Evolutionary conservation across 2,113 vertebrate species (phyloP).

Genomic region (Boulengeromyrus knoepffleri): DNA sequence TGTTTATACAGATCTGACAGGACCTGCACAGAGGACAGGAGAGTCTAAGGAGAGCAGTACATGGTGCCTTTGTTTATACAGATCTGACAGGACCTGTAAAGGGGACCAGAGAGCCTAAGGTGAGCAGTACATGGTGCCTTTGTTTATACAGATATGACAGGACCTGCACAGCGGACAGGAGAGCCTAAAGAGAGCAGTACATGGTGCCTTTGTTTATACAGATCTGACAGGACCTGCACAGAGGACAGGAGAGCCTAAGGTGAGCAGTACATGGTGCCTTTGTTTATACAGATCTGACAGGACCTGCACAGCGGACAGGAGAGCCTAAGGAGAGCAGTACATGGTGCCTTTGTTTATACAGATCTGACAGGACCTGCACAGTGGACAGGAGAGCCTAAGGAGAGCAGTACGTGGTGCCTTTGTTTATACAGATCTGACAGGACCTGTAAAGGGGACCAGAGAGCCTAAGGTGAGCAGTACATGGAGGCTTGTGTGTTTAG

Average conservation of each 20-base stretch:
- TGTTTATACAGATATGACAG: conserved; percentile 52
- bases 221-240: conserved; percentile 54
- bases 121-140: conserved; percentile 56
- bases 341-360: conserved; percentile 35
- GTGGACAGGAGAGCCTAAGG: neutral
- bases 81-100: neutral
- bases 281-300: neutral
- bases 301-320: neutral
- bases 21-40: conserved; percentile 52
- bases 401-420: neutral
- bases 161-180: conserved; percentile 49
- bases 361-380: conserved; percentile 63
- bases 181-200: neutral
- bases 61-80: neutral
- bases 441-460: neutral
- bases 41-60: neutral
- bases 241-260: neutral
- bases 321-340: conserved; percentile 53
- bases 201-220: neutral
- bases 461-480: neutral
- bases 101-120: conserved; percentile 17
- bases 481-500: neutral
- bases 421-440: neutral
- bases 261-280: neutral
- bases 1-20: conserved; percentile 30